Percentiles rank a stretch among this genome's conserved stretches.
These are phyloP conservation scores for Euphonia xanthogaster DNA, from an alignment of 2,797 vertebrate species.

Conservation along the genomic window DNA sequence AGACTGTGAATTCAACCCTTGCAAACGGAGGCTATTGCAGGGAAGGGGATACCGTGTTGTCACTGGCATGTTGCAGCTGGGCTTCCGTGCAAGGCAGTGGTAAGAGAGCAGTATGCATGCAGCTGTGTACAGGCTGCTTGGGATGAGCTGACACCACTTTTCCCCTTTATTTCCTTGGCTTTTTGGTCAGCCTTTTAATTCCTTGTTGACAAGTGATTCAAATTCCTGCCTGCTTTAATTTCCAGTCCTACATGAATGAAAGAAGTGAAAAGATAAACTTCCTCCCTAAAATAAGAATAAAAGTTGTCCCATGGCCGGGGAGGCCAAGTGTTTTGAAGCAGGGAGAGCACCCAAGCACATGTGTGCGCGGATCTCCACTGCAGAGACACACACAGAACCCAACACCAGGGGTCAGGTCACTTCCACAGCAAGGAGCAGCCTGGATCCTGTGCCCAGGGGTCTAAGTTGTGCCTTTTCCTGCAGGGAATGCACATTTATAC, in stretches of 20 bases:
- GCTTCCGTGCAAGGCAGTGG: not conserved
- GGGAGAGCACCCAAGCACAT: not conserved
- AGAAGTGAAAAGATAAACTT: not conserved
- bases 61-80: not conserved
- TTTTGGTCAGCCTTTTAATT: not conserved
- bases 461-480: not conserved
- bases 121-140: not conserved
- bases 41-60: not conserved
- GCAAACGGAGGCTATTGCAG: not conserved
- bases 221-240: not conserved
- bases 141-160: not conserved
- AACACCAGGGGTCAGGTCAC: not conserved
- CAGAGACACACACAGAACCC: not conserved
- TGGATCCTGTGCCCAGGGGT: not conserved
- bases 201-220: not conserved
- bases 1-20: constrained; percentile 23
- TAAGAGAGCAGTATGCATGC: not conserved
- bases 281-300: not conserved
- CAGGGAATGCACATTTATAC: not conserved
- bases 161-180: not conserved
- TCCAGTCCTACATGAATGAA: not conserved
- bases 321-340: not conserved
- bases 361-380: fast-evolving
- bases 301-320: not conserved
- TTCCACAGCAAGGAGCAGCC: not conserved